Conservation (phyloP, 2,888 invertebrate genomes). For the Tetramorium bicarinatum region DNA sequence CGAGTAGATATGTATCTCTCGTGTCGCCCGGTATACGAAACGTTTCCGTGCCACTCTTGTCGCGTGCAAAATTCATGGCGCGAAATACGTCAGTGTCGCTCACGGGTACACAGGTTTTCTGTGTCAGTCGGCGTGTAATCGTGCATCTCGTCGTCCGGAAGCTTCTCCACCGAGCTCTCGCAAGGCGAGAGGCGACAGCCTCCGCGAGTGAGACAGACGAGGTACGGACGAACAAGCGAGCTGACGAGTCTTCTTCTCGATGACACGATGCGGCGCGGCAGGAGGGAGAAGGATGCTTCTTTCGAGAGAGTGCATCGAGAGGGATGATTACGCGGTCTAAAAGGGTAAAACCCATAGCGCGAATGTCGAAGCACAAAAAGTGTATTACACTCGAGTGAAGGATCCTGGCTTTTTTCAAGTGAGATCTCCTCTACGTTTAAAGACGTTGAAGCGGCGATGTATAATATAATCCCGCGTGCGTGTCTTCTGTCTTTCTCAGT, state of each 20-base stretch:
- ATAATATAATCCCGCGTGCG: background rate
- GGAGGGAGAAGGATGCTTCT: background rate
- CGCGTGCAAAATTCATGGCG: constrained; percentile 19
- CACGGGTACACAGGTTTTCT: constrained; percentile 37
- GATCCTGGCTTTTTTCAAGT: constrained; percentile 14
- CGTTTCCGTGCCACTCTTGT: constrained; percentile 19
- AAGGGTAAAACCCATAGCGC: constrained; percentile 18
- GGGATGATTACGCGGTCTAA: constrained; percentile 44
- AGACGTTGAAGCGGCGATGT: background rate
- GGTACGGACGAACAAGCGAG: background rate
- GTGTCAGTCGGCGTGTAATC: constrained; percentile 36
- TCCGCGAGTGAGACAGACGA: too few species aligned
- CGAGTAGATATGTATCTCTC: background rate
- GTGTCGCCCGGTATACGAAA: background rate
- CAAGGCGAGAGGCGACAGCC: constrained; percentile 1
- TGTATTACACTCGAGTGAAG: constrained; percentile 15
- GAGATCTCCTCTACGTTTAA: constrained; percentile 6
- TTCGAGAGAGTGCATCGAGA: constrained; percentile 28
- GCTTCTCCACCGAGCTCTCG: constrained; percentile 15
- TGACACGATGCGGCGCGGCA: background rate
- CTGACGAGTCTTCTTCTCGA: background rate
- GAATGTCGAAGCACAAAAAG: constrained; percentile 25
- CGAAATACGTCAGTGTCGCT: constrained; percentile 1
- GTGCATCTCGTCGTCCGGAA: constrained; percentile 38
- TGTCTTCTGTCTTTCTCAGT: background rate